Base-by-base conservation (phyloP, 2,888 invertebrate species). In the Idaea straminata region DNA sequence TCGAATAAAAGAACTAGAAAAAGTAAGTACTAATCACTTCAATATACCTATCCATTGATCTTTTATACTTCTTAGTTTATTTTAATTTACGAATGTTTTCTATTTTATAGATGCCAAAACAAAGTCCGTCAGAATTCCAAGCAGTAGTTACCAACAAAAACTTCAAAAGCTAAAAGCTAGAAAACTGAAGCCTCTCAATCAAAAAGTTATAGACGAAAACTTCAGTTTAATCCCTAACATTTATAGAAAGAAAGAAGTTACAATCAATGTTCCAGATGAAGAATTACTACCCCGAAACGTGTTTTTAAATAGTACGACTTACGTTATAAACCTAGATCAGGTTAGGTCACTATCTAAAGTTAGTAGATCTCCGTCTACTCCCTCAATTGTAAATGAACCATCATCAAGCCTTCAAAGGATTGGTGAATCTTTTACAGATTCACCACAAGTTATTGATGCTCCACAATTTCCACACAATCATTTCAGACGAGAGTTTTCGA, bases 221-320 rank as follows among this genome's bases (percentile, higher is more conserved):
- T 88, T 89, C 62, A 76, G 82, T 61, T 75, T 74, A 64, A 63
- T 91, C 58, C 88, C 91, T 34, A 83, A 87, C 65, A 72, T 88
- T n/a, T 79, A 74, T 25, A 74, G 81, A 61, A 79, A 83, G 67
- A 72, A 77, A 36, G 64, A 78, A n/a, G 78, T 86, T 2, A 79
- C 78, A 35, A 65, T 90, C 0, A 82, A 82, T 62, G 82, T 79
- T 5, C 90, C 92, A 2, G 79, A 83, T 4, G 81, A 82, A 66
- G 66, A 79, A 64, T 78, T 76, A 62, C 72, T 91, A 63, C 92
- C 92, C 7, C 74, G 80, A 68, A 85, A 85, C 71, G 77, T 91
- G 62, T 80, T 77, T 64, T 77, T 88, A n/a, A 85, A 82, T 65
- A 85, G 85, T 63, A 67, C 79, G 6, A 70, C 67, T n/a, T 91